Conservation (phyloP, 2,888 invertebrate species). For the Cephus spinipes region DNA sequence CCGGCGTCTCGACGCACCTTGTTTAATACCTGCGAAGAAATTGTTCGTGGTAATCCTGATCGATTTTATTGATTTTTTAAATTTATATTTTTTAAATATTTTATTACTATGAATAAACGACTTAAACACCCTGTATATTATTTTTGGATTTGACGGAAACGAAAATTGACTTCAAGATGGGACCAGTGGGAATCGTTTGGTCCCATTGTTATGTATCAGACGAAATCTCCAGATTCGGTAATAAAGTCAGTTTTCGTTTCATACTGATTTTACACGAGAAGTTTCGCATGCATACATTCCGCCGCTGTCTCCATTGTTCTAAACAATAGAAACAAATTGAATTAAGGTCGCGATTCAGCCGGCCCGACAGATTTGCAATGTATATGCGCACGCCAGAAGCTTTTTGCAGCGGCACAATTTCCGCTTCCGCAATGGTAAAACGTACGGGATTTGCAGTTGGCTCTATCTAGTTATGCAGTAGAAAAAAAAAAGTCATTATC, state of each 20-base stretch:
- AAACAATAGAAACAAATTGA: constrained; percentile 4
- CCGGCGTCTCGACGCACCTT: not conserved
- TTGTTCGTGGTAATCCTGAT: too few relatives aligned
- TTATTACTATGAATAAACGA: too few relatives aligned
- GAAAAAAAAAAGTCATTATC: not conserved
- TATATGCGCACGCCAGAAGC: not conserved
- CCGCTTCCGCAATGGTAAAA: not conserved
- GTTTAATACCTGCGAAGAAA: too few relatives aligned
- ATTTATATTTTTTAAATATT: too few relatives aligned
- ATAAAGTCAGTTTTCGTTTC: not conserved
- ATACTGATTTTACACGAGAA: not conserved
- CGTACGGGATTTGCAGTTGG: not conserved
- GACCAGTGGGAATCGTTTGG: too few relatives aligned
- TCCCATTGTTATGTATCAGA: not conserved
- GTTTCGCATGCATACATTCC: not conserved
- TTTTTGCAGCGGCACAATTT: not conserved
- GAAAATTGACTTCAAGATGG: too few relatives aligned
- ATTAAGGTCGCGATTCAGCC: not conserved
- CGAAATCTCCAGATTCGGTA: not conserved
- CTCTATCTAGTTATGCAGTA: not conserved
- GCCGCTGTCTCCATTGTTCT: not conserved
- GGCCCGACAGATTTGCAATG: not conserved
- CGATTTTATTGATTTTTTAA: too few relatives aligned
- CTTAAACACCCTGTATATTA: too few relatives aligned
- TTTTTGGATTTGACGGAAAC: too few relatives aligned